Conservation (phyloP, 2,113 vertebrate species). For the Poeciliopsis retropinna region DNA sequence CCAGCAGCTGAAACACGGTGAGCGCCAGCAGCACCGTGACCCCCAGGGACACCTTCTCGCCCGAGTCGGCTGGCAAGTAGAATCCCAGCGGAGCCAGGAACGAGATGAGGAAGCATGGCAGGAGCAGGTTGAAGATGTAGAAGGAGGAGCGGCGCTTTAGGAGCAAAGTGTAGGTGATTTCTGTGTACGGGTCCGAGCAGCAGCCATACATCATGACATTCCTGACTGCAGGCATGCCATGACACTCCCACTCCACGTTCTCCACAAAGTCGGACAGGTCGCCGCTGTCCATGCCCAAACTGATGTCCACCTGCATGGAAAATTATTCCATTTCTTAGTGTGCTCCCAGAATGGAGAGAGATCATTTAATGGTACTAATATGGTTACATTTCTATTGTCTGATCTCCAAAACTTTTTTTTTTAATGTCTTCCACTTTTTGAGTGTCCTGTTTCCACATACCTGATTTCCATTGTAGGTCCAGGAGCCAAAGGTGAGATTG, state of each 20-base stretch:
- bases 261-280: conserved; percentile 96
- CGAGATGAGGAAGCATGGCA: conserved; percentile 96
- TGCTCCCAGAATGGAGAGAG: no score
- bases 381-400: neutral
- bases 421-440: neutral
- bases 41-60: conserved; percentile 96
- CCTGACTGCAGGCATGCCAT: conserved; percentile 93
- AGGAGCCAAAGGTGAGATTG: conserved; percentile 97
- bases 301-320: conserved; percentile 80
- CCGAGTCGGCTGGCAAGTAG: conserved; percentile 96
- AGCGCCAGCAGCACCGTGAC: conserved; percentile 95
- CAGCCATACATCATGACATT: conserved; percentile 95
- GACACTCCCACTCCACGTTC: conserved; percentile 98
- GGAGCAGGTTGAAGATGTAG: conserved; percentile 95
- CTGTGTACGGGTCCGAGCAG: conserved; percentile 97
- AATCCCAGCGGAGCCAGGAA: conserved; percentile 96
- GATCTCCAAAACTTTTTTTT: neutral
- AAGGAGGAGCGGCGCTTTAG: conserved; percentile 95
- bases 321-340: neutral
- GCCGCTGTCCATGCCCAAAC: conserved; percentile 87
- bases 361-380: no score
- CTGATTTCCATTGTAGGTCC: conserved; percentile 99
- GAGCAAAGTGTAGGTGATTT: conserved; percentile 93
- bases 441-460: conserved; percentile 64
- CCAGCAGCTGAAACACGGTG: conserved; percentile 97